Conservation (phyloP, 2,888 invertebrate genomes). For the Drosophila subquinaria region DNA sequence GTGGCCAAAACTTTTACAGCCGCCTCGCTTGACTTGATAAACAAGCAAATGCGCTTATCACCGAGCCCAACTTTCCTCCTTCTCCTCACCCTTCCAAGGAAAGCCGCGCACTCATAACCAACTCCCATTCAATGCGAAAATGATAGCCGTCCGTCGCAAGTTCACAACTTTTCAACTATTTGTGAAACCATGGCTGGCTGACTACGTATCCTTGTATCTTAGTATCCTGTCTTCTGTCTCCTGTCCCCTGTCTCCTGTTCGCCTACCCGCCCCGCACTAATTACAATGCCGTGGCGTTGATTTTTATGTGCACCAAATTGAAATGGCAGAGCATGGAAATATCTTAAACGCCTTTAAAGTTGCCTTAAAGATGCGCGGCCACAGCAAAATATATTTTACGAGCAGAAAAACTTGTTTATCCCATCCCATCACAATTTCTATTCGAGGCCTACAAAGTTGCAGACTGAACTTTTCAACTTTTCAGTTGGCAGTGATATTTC, state of each 20-base stretch:
- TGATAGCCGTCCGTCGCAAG: conserved; percentile 70
- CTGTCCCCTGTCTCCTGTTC: neutral
- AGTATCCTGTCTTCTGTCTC: neutral
- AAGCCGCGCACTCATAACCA: conserved; percentile 65
- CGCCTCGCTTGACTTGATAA: conserved; percentile 65
- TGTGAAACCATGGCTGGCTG: conserved; percentile 29
- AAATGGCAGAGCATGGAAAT: conserved; percentile 58
- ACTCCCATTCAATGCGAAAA: conserved; percentile 70
- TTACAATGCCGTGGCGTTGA: conserved; percentile 71
- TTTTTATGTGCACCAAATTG: conserved; percentile 75
- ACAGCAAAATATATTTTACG: conserved; percentile 46
- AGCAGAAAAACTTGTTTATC: conserved; percentile 14
- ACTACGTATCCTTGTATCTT: conserved; percentile 9
- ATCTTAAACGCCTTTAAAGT: conserved; percentile 64
- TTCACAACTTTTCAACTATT: conserved; percentile 79
- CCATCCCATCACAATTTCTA: conserved; percentile 4
- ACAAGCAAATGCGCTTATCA: conserved; percentile 80
- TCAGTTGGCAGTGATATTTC: conserved; percentile 41
- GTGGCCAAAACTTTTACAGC: conserved; percentile 47
- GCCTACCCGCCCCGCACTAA: conserved; percentile 53
- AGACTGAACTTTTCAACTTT: conserved; percentile 76
- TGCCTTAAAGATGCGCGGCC: conserved; percentile 49
- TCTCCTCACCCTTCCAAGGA: neutral
- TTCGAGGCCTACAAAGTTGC: conserved; percentile 71
- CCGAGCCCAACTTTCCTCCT: conserved; percentile 39